Evolutionary conservation across 2,888 invertebrate genomes (phyloP).

Genomic region (Meandrusa payeni): DNA sequence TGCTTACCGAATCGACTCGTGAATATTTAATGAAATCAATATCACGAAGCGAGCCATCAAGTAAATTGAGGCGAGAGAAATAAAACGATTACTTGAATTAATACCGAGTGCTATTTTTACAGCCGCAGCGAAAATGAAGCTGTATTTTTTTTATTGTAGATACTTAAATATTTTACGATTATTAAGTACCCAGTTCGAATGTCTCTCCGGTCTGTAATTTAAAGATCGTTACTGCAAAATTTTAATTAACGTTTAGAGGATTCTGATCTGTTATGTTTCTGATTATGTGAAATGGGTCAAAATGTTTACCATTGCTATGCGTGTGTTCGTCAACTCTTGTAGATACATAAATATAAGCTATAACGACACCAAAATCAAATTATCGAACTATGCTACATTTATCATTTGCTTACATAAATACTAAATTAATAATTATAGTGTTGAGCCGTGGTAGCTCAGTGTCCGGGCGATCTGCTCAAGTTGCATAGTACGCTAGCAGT

Average conservation of each 20-base stretch:
- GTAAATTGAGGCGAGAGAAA: slow-evolving; percentile 30
- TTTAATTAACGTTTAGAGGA: slow-evolving; percentile 9
- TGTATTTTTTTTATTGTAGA: slow-evolving; percentile 17
- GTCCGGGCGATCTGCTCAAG: too few relatives aligned
- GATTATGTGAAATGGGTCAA: too few relatives aligned
- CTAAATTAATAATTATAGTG: too few relatives aligned
- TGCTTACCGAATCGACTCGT: slow-evolving; percentile 36
- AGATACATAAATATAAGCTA: too few relatives aligned
- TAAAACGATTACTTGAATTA: slow-evolving; percentile 26
- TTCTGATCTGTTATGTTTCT: not conserved
- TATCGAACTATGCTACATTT: too few relatives aligned
- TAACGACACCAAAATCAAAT: too few relatives aligned
- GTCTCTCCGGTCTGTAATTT: slow-evolving; percentile 1
- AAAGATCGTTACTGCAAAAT: slow-evolving; percentile 5
- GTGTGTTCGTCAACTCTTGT: too few relatives aligned
- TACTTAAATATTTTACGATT: slow-evolving; percentile 21
- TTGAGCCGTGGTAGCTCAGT: too few relatives aligned
- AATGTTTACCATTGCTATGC: too few relatives aligned
- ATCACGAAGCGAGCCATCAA: slow-evolving; percentile 28
- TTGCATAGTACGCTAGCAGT: too few relatives aligned
- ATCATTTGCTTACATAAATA: too few relatives aligned
- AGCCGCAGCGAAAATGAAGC: slow-evolving; percentile 23
- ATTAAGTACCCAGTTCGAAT: slow-evolving; percentile 13
- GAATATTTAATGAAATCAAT: slow-evolving; percentile 51
- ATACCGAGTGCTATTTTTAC: slow-evolving; percentile 27